These are phyloP conservation scores for Brachycybe producta DNA, from an alignment of 2,888 invertebrate species.

Conservation along the genomic window DNA sequence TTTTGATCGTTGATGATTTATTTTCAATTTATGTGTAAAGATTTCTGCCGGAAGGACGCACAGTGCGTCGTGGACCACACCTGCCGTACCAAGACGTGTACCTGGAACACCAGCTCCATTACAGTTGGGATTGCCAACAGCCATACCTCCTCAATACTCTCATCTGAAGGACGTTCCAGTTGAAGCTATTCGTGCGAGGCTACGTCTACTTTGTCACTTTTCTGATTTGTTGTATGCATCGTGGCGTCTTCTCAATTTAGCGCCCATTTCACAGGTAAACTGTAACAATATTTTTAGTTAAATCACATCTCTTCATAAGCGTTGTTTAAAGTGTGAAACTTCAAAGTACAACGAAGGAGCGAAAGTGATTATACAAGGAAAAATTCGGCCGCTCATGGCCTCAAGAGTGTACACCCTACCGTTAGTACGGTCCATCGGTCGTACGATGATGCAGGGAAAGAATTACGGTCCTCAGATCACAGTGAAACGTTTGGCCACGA, in stretches of 20 bases:
- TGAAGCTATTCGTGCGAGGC: conserved; percentile 41
- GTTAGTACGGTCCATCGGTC: conserved; percentile 47
- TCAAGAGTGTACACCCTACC: conserved; percentile 49
- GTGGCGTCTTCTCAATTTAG: conserved; percentile 37
- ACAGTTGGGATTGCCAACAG: conserved; percentile 41
- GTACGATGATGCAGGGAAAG: conserved; percentile 51
- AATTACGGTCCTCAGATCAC: conserved; percentile 53
- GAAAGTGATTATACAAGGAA: conserved; percentile 16
- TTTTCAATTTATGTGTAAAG: conserved; percentile 26
- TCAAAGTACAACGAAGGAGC: conserved; percentile 14
- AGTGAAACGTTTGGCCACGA: conserved; percentile 45
- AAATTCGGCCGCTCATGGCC: conserved; percentile 42
- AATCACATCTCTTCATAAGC: background rate
- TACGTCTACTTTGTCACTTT: conserved; percentile 46
- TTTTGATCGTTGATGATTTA: background rate
- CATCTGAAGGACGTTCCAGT: conserved; percentile 40
- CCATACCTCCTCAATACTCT: conserved; percentile 45
- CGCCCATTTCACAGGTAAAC: conserved; percentile 18
- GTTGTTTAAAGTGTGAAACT: conserved; percentile 5
- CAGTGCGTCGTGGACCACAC: conserved; percentile 49
- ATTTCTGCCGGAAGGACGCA: conserved; percentile 50
- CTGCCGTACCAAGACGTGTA: conserved; percentile 34
- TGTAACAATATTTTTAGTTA: no score
- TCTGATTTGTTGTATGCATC: conserved; percentile 48
- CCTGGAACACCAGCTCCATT: conserved; percentile 41